Evolutionary conservation across 2,797 vertebrate genomes (phyloP).

Genomic region (Lepidocolaptes lacrymiger): DNA sequence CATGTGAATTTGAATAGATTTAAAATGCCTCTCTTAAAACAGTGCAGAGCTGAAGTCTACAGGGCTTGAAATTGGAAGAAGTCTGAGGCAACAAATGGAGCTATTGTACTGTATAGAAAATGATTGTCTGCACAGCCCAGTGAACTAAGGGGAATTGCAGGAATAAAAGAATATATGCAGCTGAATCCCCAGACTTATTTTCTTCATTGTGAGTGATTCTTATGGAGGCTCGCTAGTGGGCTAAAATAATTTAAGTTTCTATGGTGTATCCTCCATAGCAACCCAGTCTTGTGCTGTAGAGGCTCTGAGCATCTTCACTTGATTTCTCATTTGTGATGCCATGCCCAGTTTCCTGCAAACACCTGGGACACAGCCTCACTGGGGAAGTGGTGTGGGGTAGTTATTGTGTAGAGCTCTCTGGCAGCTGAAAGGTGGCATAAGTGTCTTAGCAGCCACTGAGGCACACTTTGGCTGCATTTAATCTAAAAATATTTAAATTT

Average conservation of each 20-base stretch:
- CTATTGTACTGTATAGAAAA: slow-evolving; percentile 39
- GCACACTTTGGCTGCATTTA: neutral
- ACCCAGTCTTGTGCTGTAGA: neutral
- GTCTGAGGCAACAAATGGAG: slow-evolving; percentile 19
- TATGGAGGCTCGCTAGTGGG: neutral
- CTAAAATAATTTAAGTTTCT: neutral
- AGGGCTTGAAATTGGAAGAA: slow-evolving; percentile 51
- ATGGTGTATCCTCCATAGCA: neutral
- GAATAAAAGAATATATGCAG: neutral
- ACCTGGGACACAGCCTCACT: neutral
- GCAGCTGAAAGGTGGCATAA: neutral
- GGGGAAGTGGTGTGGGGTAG: neutral
- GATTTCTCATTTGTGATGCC: neutral
- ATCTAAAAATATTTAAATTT: neutral
- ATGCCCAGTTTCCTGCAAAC: neutral
- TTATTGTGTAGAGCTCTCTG: neutral
- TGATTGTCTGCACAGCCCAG: slow-evolving; percentile 30
- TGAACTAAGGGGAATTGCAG: slow-evolving; percentile 18
- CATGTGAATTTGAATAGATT: neutral
- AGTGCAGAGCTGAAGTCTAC: neutral
- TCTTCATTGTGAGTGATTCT: neutral
- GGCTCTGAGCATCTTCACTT: neutral
- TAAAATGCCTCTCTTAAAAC: neutral
- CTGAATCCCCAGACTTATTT: neutral
- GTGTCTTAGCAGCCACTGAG: neutral